Evolutionary conservation across 2,113 vertebrate species (phyloP).

Genomic region (Cottus gobio): DNA sequence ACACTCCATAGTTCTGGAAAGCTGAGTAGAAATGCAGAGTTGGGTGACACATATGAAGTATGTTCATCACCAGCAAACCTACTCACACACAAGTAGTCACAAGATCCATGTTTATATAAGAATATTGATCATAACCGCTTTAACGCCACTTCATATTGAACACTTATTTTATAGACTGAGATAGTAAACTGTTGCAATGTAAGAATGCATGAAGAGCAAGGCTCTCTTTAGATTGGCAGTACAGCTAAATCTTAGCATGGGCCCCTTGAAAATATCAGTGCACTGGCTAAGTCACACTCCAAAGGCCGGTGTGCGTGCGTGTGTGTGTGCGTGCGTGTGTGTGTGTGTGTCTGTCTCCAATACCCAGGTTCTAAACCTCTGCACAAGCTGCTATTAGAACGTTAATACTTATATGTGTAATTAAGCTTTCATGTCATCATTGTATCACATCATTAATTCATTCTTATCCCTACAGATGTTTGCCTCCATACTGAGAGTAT

Average conservation of each 20-base stretch:
- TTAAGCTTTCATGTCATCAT: constrained; percentile 76
- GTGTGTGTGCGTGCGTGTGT: constrained; percentile 22
- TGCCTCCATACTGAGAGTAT: constrained; percentile 63
- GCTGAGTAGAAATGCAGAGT: background rate
- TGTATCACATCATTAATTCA: constrained; percentile 69
- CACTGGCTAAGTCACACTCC: constrained; percentile 29
- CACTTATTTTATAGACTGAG: background rate
- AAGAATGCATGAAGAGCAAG: constrained; percentile 11
- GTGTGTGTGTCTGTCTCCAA: constrained; percentile 13
- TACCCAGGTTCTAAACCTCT: constrained; percentile 33
- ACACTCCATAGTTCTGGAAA: too few species aligned
- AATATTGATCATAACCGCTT: background rate
- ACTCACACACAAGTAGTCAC: background rate
- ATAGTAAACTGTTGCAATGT: background rate
- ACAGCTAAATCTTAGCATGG: constrained; percentile 39
- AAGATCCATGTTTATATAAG: background rate
- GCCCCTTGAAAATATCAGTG: constrained; percentile 49
- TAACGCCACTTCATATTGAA: background rate
- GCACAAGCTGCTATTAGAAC: constrained; percentile 56
- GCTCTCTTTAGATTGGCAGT: constrained; percentile 15
- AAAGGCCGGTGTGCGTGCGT: constrained; percentile 11
- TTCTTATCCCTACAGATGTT: constrained; percentile 75
- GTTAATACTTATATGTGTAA: constrained; percentile 70
- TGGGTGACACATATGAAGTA: too few species aligned
- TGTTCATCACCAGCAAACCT: background rate